A percentile compares a stretch with the other conserved stretches of the same genome.
Conservation (phyloP, 2,113 vertebrate species). For the Hyla sarda region DNA sequence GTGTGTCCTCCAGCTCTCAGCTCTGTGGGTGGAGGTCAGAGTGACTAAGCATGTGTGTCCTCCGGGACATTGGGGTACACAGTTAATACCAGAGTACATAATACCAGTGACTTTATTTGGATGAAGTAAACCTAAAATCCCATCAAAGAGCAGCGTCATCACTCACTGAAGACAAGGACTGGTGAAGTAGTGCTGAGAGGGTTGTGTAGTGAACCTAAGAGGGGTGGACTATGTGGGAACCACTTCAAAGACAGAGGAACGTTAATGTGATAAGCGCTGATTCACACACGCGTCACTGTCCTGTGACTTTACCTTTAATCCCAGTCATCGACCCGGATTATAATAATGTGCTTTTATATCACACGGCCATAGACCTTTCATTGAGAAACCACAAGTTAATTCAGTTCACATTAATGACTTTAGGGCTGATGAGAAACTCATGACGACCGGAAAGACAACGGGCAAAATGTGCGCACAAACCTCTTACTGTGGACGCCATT, state of each 20-base stretch:
- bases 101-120: no score
- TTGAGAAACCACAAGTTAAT: neutral
- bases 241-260: neutral
- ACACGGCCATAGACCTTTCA: neutral
- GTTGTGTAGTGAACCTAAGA: neutral
- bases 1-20: no score
- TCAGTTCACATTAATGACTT: neutral
- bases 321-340: neutral
- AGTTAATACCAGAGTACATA: no score
- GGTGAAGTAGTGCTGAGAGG: neutral
- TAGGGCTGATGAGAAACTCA: constrained; percentile 12
- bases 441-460: neutral
- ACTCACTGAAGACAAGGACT: neutral
- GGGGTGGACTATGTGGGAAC: neutral
- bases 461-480: neutral
- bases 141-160: neutral
- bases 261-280: neutral
- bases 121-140: neutral
- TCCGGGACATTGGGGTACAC: no score
- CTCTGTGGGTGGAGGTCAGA: no score
- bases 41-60: no score
- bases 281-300: neutral
- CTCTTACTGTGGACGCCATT: neutral
- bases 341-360: neutral
- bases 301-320: neutral